phyloP scores from a whole-genome alignment of 2,888 invertebrate species.

The Calameuta filiformis region DNA sequence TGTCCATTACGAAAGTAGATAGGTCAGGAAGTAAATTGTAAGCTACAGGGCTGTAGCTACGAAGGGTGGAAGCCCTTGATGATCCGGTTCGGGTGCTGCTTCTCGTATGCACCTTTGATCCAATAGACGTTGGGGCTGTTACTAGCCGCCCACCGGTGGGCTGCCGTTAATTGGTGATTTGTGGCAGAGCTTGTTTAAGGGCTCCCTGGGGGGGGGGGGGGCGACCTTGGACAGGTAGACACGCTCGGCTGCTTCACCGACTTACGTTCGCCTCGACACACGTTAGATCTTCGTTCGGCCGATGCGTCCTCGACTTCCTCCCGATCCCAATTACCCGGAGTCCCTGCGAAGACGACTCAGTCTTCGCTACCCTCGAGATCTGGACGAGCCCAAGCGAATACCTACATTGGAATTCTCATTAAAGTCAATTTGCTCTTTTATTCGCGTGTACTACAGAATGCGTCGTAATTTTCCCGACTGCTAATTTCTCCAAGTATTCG shows the following conservation, averaged over 20 bases:
- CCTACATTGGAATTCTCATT: neutral
- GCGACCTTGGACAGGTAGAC: neutral
- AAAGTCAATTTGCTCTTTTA: neutral
- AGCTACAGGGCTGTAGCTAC: neutral
- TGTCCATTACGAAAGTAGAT: neutral
- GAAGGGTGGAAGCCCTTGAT: neutral
- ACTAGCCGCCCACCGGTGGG: slow-evolving; percentile 10
- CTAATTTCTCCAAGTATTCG: too few relatives aligned
- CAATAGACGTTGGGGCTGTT: slow-evolving; percentile 12
- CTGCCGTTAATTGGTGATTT: slow-evolving; percentile 26
- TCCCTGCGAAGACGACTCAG: too few relatives aligned
- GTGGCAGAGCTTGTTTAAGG: slow-evolving; percentile 1
- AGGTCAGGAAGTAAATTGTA: neutral
- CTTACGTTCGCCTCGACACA: slow-evolving; percentile 13
- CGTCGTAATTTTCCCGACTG: too few relatives aligned
- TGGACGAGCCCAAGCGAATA: too few relatives aligned
- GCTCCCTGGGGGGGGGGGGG: neutral
- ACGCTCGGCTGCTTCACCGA: neutral
- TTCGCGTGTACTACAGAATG: neutral
- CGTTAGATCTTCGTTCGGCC: slow-evolving; percentile 19
- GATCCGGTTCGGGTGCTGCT: neutral
- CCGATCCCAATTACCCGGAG: too few relatives aligned
- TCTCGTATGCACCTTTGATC: slow-evolving; percentile 11
- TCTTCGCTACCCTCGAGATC: too few relatives aligned
- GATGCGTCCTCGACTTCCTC: neutral